These are phyloP conservation scores for Erinaceus europaeus DNA, from an alignment of 2,113 vertebrate species.

Conservation along the genomic window DNA sequence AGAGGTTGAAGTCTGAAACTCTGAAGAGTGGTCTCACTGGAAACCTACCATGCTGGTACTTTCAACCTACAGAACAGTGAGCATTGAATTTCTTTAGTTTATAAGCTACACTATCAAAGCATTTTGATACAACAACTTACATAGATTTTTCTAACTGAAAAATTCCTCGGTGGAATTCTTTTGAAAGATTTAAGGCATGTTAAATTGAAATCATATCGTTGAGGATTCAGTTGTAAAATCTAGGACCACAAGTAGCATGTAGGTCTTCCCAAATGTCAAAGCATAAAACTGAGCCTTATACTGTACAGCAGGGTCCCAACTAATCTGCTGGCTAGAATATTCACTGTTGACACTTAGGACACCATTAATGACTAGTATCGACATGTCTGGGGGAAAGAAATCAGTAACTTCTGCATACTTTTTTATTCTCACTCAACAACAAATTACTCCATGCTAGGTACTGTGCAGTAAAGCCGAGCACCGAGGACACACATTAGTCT, in stretches of 20 bases:
- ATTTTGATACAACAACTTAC: not conserved
- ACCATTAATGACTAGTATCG: not conserved
- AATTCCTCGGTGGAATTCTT: not conserved
- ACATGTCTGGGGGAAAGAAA: not conserved
- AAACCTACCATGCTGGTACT: not conserved
- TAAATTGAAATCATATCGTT: not conserved
- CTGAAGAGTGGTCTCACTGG: not conserved
- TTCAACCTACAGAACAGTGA: not conserved
- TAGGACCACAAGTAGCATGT: not conserved
- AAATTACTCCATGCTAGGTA: not conserved
- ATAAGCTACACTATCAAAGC: not conserved
- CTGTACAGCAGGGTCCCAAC: not conserved
- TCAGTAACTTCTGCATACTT: not conserved
- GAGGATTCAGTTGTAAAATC: not conserved
- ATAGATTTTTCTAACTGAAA: not conserved
- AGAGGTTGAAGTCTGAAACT: not conserved
- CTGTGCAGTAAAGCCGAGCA: not conserved
- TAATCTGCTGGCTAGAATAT: not conserved
- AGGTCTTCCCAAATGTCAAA: not conserved
- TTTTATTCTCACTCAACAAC: conserved; percentile 48
- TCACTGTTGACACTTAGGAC: not conserved
- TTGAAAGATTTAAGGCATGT: not conserved
- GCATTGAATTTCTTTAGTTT: not conserved
- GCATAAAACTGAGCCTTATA: not conserved
- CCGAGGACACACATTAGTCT: not conserved